These are phyloP conservation scores for Gopherus flavomarginatus DNA, from an alignment of 2,113 vertebrate species.

Conservation along the genomic window DNA sequence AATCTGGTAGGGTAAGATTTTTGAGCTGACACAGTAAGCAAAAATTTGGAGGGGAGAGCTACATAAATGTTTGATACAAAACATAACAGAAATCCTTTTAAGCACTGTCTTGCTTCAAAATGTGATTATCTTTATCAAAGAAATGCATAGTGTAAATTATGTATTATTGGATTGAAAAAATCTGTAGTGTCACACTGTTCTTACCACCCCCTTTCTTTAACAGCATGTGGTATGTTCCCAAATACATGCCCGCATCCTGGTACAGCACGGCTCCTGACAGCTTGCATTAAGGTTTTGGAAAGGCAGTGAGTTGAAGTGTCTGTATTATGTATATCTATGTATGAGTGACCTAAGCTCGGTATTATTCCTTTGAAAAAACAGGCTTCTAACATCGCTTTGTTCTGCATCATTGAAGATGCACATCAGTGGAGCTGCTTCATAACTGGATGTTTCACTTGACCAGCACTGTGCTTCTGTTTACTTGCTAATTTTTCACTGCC, in stretches of 20 bases:
- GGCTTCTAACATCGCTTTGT: constrained; percentile 75
- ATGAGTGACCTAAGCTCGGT: constrained; percentile 56
- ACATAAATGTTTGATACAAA: not conserved
- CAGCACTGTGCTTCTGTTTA: constrained; percentile 71
- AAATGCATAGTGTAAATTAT: not conserved
- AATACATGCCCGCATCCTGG: constrained; percentile 75
- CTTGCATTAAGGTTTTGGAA: constrained; percentile 74
- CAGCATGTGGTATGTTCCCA: constrained; percentile 84
- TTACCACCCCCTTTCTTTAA: constrained; percentile 66
- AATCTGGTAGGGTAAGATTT: constrained; percentile 66
- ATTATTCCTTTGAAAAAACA: constrained; percentile 63
- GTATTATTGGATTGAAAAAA: constrained; percentile 12
- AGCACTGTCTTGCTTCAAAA: not conserved
- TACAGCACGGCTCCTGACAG: constrained; percentile 76
- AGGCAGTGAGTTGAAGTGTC: constrained; percentile 68
- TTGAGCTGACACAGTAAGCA: constrained; percentile 46
- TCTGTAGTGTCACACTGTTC: not conserved
- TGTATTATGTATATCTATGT: constrained; percentile 53
- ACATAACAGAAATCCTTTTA: not conserved
- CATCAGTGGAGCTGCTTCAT: constrained; percentile 74
- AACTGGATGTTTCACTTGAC: constrained; percentile 71
- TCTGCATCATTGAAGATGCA: constrained; percentile 80
- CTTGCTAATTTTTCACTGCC: constrained; percentile 71
- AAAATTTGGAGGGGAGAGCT: constrained; percentile 40
- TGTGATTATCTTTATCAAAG: not conserved